Evolutionary conservation across 2,113 vertebrate species (phyloP).

Genomic region (Macquaria australasica): DNA sequence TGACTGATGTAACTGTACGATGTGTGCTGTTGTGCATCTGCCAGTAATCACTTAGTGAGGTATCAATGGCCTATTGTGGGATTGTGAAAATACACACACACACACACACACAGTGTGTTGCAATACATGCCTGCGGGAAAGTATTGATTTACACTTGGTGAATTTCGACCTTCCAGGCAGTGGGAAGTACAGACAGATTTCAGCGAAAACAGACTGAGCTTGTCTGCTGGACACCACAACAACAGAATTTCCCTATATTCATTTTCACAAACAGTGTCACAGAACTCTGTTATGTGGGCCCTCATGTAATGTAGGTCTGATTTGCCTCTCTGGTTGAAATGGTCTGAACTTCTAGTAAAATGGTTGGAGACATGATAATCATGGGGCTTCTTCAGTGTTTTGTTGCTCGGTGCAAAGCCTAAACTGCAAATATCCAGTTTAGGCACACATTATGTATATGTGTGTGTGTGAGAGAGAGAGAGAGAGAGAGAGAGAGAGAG

Average conservation of each 20-base stretch:
- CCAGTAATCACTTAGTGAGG: background rate
- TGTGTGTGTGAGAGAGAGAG: background rate
- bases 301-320: background rate
- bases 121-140: background rate
- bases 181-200: background rate
- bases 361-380: background rate
- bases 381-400: background rate
- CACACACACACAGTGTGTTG: background rate
- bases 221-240: background rate
- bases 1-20: background rate
- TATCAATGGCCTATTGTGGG: background rate
- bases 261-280: background rate
- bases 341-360: background rate
- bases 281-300: background rate
- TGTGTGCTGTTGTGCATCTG: background rate
- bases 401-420: background rate
- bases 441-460: background rate
- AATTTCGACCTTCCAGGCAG: background rate
- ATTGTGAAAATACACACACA: background rate
- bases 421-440: background rate
- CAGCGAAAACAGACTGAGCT: background rate
- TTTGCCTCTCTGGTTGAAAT: constrained; percentile 13
- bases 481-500: background rate
- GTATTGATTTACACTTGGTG: constrained; percentile 9
- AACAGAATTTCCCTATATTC: background rate